phyloP scores from a whole-genome alignment of 2,888 invertebrate genomes.

The Mayetiola destructor region DNA sequence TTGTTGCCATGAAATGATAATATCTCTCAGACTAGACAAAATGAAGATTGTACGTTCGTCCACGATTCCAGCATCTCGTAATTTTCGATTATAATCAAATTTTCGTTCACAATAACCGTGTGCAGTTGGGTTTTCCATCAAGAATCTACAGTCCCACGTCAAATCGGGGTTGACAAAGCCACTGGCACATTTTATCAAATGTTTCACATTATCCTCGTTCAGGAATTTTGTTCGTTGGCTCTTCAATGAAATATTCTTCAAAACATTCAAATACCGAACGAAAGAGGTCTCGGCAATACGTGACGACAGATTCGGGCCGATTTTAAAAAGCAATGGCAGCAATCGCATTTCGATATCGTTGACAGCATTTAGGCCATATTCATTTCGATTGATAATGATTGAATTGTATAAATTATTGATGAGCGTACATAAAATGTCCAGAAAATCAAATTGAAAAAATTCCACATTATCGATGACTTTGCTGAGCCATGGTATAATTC shows the following conservation, averaged over 20 bases:
- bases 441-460: constrained; percentile 33
- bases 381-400: constrained; percentile 24
- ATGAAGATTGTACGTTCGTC: constrained; percentile 17
- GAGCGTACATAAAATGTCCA: constrained; percentile 31
- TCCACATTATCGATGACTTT: constrained; percentile 30
- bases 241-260: constrained; percentile 24
- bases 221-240: constrained; percentile 22
- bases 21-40: constrained; percentile 21
- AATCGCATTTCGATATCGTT: constrained; percentile 25
- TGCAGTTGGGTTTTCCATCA: constrained; percentile 25
- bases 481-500: constrained; percentile 55
- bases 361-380: constrained; percentile 24
- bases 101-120: constrained; percentile 22
- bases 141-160: constrained; percentile 24
- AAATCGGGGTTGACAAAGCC: constrained; percentile 24
- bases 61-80: constrained; percentile 17
- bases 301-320: constrained; percentile 28
- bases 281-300: constrained; percentile 18
- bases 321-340: constrained; percentile 21
- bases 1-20: constrained; percentile 21
- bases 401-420: constrained; percentile 32
- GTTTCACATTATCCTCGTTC: constrained; percentile 22
- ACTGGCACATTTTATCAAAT: constrained; percentile 27
- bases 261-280: constrained; percentile 24
- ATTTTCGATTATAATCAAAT: constrained; percentile 23